Evolutionary conservation across 2,113 vertebrate genomes (phyloP).

Genomic region (Mesitornis unicolor): DNA sequence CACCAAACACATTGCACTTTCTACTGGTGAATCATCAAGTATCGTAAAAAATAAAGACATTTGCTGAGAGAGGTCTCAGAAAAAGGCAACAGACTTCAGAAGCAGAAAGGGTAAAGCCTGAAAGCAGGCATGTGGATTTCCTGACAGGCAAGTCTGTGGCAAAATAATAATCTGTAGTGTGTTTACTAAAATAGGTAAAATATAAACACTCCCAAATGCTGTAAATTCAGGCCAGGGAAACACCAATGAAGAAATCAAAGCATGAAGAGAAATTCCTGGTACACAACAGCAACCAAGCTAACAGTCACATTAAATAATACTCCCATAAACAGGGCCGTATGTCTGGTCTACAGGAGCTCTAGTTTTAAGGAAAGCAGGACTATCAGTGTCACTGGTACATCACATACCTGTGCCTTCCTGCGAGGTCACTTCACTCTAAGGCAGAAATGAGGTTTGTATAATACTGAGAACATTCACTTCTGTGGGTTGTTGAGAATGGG

Average conservation of each 20-base stretch:
- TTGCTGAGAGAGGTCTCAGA: background rate
- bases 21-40: background rate
- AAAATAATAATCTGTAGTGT: background rate
- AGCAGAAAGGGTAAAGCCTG: background rate
- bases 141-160: background rate
- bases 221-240: background rate
- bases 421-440: slow-evolving; percentile 10
- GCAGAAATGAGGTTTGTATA: background rate
- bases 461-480: background rate
- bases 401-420: background rate
- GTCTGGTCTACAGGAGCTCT: background rate
- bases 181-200: background rate
- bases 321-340: background rate
- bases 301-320: background rate
- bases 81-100: background rate
- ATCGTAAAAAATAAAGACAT: background rate
- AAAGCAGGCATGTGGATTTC: background rate
- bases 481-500: background rate
- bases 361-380: background rate
- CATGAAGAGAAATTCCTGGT: background rate
- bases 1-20: too few species aligned
- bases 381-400: background rate
- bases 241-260: background rate
- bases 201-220: background rate
- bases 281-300: background rate